Conservation (phyloP, 2,888 invertebrate species). For the Andrena praecox region DNA sequence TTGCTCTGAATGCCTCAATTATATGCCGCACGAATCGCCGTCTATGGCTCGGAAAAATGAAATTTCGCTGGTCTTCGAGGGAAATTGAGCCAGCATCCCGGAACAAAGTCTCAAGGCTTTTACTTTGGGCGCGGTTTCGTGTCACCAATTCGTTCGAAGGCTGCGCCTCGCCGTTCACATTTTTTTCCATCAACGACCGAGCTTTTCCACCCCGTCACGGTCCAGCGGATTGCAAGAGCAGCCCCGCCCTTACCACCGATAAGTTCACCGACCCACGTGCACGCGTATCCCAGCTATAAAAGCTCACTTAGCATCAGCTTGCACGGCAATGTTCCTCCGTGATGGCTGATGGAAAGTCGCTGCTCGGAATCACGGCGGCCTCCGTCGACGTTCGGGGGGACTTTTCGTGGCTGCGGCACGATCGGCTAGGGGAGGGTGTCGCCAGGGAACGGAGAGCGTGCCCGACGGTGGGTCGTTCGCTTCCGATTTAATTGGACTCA, state of each 20-base stretch:
- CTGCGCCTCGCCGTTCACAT: conserved; percentile 42
- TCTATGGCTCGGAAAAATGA: neutral
- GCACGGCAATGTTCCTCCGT: conserved; percentile 78
- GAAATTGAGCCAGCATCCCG: neutral
- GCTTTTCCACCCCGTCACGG: conserved; percentile 65
- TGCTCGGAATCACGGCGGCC: conserved; percentile 45
- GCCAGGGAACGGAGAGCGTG: neutral
- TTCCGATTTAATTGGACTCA: conserved; percentile 23
- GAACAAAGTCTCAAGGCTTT: neutral
- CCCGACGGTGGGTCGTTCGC: neutral
- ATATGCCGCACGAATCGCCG: no score
- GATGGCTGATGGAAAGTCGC: conserved; percentile 74
- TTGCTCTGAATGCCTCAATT: no score
- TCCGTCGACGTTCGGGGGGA: conserved; percentile 4
- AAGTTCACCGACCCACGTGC: conserved; percentile 80
- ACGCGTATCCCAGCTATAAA: conserved; percentile 75
- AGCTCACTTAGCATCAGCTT: conserved; percentile 77
- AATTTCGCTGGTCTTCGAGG: neutral
- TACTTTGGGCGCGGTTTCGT: conserved; percentile 54
- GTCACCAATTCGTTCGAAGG: conserved; percentile 35
- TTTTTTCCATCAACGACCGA: conserved; percentile 34
- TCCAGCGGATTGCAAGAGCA: conserved; percentile 40
- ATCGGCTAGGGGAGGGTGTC: neutral
- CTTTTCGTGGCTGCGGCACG: neutral
- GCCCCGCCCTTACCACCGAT: conserved; percentile 75